Conservation (phyloP, 2,888 invertebrate species). For the Drosophila limbata region DNA sequence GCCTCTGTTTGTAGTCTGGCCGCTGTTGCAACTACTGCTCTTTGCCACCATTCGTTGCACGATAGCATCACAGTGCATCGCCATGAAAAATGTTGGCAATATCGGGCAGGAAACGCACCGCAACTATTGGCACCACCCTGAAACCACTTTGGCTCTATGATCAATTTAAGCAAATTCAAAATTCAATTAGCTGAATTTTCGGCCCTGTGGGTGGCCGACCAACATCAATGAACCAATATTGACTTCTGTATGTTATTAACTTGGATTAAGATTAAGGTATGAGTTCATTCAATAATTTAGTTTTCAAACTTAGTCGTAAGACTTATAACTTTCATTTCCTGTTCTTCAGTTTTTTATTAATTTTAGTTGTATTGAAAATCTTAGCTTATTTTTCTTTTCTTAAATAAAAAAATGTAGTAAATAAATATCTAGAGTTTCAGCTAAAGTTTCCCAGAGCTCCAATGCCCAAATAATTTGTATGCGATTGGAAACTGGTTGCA, state of each 20-base stretch:
- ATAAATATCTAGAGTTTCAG: no score
- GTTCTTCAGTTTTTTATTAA: no score
- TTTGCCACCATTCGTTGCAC: slow-evolving; percentile 21
- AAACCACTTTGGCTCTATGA: slow-evolving; percentile 62
- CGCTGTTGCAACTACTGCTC: slow-evolving; percentile 24
- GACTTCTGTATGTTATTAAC: not conserved
- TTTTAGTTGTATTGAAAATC: no score
- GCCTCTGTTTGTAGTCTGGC: slow-evolving; percentile 32
- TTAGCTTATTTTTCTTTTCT: no score
- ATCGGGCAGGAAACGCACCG: slow-evolving; percentile 2
- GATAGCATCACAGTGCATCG: slow-evolving; percentile 39
- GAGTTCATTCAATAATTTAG: not conserved
- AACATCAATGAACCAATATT: slow-evolving; percentile 10
- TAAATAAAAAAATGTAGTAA: no score
- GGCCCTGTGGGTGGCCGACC: slow-evolving; percentile 55
- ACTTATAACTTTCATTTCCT: no score
- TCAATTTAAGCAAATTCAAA: slow-evolving; percentile 54
- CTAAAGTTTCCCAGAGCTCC: no score
- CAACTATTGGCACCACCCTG: slow-evolving; percentile 57
- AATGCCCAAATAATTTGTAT: no score
- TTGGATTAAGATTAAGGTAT: not conserved
- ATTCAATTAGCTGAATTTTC: slow-evolving; percentile 57
- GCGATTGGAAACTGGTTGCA: no score
- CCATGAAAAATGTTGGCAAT: slow-evolving; percentile 60
- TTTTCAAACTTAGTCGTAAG: no score